Evolutionary conservation across 2,113 vertebrate genomes (phyloP), one percentile per base, ranked within the genome.

Genomic region (Oceanites oceanicus): DNA sequence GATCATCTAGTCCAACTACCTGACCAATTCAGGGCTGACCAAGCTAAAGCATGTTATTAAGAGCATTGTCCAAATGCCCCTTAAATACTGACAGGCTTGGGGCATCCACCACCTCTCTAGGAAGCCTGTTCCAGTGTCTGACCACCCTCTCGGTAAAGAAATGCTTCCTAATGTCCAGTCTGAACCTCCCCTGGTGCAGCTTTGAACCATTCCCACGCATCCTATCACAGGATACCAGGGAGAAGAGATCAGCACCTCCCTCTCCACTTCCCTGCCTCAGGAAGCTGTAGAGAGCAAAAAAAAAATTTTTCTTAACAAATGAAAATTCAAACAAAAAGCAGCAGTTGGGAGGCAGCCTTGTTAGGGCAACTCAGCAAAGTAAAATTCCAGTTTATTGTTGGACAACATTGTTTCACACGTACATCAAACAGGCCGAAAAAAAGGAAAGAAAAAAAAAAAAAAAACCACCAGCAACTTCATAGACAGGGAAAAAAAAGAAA

Each of bases 321-420:
- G 19, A 92, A 96, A 96, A 91, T 21, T 3, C 72, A 92, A 92
- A 25, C 89, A 95, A 96, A 84, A 98, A 98, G 96, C 94, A 97
- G 59, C 96, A 96, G 96, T 68, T 98, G 95, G 55, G 94, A 98
- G 96, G 97, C 98, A 97, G 97, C 97, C 96, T 96, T 96, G 98
- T 98, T 98, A 98, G 98, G 98, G 98, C 98, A 98, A 98, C 97
- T 98, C 98, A 97, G 98, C 98, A 98, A 98, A 98, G 98, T 98
- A 98, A 98, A 98, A 98, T 98, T 98, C 98, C 97, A 90, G 98
- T 98, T 98, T 98, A 98, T 98, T 98, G 98, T 98, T 98, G 98
- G 98, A 98, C 98, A 98, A 98, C 98, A 98, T 96, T 92, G 97
- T 98, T 98, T 98, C 98, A 98, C 98, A 98, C 98, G 98, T 98